Evolutionary conservation across 1,140 invertebrate genomes (phyloP), one percentile per base, ranked within the genome.

Genomic region (Drosophila navojoa): DNA sequence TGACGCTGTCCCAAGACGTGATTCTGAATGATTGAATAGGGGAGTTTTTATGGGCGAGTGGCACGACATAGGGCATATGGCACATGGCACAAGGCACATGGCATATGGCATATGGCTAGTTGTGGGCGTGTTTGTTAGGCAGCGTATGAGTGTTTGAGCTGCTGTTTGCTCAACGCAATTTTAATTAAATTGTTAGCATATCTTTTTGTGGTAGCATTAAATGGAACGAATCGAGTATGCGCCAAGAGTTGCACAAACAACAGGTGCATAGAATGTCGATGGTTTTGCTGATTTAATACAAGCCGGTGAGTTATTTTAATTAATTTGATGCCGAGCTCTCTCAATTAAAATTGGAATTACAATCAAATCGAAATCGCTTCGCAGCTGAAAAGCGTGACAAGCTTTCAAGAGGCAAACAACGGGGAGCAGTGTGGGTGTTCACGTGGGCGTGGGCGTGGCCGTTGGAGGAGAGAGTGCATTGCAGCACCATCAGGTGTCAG

Each of bases 141-240:
- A 10, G 15, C 16, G 42, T 4, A 45, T 16, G 42, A 45, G 42
- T 45, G 22, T 60, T 44, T 77, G 42, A 19, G 29, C 63, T 25
- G 40, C 35, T 69, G 45, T 63, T 64, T 77, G 55, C 61, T 50
- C 29, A 32, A 42, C 15, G 49, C 64, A 73, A 77, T 77, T 81
- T 81, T 81, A 81, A 81, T 81, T 81, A 81, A 77, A 81, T 81
- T 81, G 76, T 81, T 74, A 70, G 78, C 79, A 62, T 77, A 58
- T 70, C 78, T 70, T 77, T 70, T 55, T 68, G 44, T 55, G 69
- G 69, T 42, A 44, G 38, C 63, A 81, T 81, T 81, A 77, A 81
- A 81, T 57, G 40, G 44, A 80, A 72, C 72, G 60, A 74, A 67
- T 55, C 38, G 15, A 44, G 29, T 19, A 35, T 44, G 9, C 13